Conservation (phyloP, 1,140 invertebrate species). For the Papilio polyxenes region DNA sequence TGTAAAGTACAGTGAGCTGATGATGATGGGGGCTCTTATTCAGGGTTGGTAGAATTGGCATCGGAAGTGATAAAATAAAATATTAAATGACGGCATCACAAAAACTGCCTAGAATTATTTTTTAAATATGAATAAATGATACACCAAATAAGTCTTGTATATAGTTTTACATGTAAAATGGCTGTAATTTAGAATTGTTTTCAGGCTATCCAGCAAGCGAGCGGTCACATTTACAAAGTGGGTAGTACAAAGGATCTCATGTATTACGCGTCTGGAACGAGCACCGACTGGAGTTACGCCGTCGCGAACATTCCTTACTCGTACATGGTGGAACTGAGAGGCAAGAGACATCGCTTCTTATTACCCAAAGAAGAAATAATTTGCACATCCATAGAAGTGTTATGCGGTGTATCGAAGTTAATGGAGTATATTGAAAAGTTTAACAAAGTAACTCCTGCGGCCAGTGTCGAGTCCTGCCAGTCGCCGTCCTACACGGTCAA, state of each 20-base stretch:
- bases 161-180: constrained; percentile 7
- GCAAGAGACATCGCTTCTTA: constrained; percentile 83
- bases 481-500: constrained; percentile 83
- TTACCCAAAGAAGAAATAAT: constrained; percentile 85
- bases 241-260: constrained; percentile 74
- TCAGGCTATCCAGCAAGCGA: constrained; percentile 63
- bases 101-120: background rate
- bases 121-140: background rate
- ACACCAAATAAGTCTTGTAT: background rate
- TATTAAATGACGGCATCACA: too few species aligned
- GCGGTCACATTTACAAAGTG: constrained; percentile 67
- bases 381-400: constrained; percentile 83
- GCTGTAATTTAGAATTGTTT: constrained; percentile 1
- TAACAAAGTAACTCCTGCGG: constrained; percentile 35
- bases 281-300: constrained; percentile 86
- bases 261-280: constrained; percentile 83
- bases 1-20: too few species aligned
- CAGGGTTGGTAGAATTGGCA: too few species aligned
- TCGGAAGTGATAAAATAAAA: too few species aligned
- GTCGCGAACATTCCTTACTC: constrained; percentile 83
- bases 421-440: constrained; percentile 74
- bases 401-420: constrained; percentile 83
- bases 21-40: too few species aligned
- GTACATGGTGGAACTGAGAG: constrained; percentile 87
- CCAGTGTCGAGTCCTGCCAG: constrained; percentile 56